Evolutionary conservation across 2,797 vertebrate species (phyloP), one percentile per base, ranked within the genome.

Genomic region (Lacerta viridis): DNA sequence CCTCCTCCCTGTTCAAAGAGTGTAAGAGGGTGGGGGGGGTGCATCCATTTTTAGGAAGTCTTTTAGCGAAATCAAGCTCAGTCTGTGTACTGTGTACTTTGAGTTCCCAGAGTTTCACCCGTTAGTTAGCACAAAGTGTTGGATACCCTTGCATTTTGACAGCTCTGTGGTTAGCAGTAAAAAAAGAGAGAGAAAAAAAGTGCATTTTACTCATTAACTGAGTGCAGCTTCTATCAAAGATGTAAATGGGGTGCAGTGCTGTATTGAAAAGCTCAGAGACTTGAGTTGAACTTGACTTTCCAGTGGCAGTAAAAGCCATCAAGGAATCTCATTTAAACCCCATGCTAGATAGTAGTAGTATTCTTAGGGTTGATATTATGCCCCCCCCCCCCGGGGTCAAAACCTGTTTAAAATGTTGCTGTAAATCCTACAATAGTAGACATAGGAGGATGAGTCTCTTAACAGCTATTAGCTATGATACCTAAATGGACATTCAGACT

Each of bases 211-310:
- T 20, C 4, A 3, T 4, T 33, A 5, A 17, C 1, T 64, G 66
- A 1, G 1, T 4, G 39, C n/a, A 1, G 69, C 82, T 75, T 25
- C 82, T 76, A 10, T 71, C 25, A 33, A 29, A 46, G 29, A 59
- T 74, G 69, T 87, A 11, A 77, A 78, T 59, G 23, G 39, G 18
- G 8, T 61, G 13, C 1, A 5, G 50, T 80, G 36, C 39, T 84
- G 29, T 33, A 7, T 76, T 25, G 29, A 71, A 71, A 69, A 27
- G 61, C 59, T 78, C 18, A 41, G 50, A 36, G 29, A 25, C 8
- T 59, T 33, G n/a, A 17, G 69, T n/a, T 85, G 77, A 36, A 29
- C 50, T 69, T 82, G 27, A 86, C 84, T 69, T 85, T 39, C 39
- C 29, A 85, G 29, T 78, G n/a, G 23, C 3, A 79, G 61, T 82